phyloP scores from a whole-genome alignment of 2,113 vertebrate species.

The Mirounga angustirostris region DNA sequence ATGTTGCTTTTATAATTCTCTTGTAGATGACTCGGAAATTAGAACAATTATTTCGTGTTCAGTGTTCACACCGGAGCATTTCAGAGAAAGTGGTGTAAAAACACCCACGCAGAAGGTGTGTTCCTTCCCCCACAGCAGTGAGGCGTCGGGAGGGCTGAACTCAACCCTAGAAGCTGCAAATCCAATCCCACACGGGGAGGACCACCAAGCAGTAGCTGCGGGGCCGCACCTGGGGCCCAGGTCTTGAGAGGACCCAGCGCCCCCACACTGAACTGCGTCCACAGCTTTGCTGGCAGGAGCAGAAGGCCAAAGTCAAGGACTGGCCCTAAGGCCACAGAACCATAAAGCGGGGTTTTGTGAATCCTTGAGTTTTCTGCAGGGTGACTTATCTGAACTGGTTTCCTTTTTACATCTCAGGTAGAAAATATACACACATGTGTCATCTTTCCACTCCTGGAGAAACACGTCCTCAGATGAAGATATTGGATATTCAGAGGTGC shows the following conservation, averaged over 20 bases:
- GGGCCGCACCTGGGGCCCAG: neutral
- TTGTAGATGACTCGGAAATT: neutral
- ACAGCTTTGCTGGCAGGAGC: fast-evolving
- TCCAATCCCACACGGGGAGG: neutral
- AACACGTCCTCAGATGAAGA: neutral
- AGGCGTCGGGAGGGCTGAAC: neutral
- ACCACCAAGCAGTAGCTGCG: too few species aligned
- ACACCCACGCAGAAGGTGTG: neutral
- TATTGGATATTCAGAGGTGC: neutral
- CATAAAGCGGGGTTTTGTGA: neutral
- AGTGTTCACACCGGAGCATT: neutral
- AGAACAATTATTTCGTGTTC: neutral
- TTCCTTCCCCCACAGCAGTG: neutral
- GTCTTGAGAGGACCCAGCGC: neutral
- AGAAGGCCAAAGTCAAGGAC: neutral
- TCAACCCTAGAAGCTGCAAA: neutral
- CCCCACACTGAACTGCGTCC: fast-evolving
- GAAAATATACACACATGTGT: neutral
- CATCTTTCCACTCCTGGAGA: neutral
- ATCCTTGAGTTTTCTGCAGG: neutral
- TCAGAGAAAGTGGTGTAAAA: neutral
- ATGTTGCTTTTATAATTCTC: neutral
- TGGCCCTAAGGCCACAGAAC: neutral
- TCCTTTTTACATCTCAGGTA: neutral
- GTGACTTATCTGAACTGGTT: neutral